Evolutionary conservation across 2,113 vertebrate genomes (phyloP), one percentile per base, ranked within the genome.

Genomic region (Polypterus bichir): DNA sequence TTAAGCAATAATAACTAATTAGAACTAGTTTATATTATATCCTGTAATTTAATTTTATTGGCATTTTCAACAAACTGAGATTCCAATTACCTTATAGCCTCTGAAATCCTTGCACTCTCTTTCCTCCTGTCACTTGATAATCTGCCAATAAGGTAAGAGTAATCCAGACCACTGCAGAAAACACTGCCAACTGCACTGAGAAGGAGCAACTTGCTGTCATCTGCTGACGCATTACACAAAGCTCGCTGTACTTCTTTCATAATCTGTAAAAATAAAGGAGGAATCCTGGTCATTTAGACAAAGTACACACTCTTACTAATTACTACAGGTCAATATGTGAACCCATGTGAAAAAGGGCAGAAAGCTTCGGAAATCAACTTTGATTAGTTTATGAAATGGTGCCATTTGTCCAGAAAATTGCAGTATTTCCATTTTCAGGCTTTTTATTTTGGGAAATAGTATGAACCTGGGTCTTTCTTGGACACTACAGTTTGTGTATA

Each of bases 201-300:
- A 52, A 98, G 82, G 63, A 98, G 81, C 46, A 98, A 81, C 69
- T 97, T 97, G 81, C 93, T 97, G 83, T 97, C 91, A 9, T 98
- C 95, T 0, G 87, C 79, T 49, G 95, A 91, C 1, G 95, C 95
- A 5, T 92, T 94, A 68, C 90, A 88, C 73, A 98, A 85, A 3
- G 94, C 95, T 62, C 91, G 81, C 74, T 90, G 91, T 62, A 98
- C 84, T 78, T 98, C 95, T 79, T 97, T 97, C 94, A 98, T 98
- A 73, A 97, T 94, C 95, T 98, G 81, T 7, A 27, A 75, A 76
- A 66, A 55, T 9, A 71, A 71, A 74, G 64, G 68, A 65, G 7
- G 27, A 27, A 27, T 27, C 27, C 27, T 27, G 27, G 27, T 27
- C 27, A 27, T 27, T 27, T 1, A 27, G 27, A 27, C 27, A 27